These are phyloP conservation scores for Polypterus senegalus DNA, from an alignment of 2,113 vertebrate genomes.

Conservation along the genomic window DNA sequence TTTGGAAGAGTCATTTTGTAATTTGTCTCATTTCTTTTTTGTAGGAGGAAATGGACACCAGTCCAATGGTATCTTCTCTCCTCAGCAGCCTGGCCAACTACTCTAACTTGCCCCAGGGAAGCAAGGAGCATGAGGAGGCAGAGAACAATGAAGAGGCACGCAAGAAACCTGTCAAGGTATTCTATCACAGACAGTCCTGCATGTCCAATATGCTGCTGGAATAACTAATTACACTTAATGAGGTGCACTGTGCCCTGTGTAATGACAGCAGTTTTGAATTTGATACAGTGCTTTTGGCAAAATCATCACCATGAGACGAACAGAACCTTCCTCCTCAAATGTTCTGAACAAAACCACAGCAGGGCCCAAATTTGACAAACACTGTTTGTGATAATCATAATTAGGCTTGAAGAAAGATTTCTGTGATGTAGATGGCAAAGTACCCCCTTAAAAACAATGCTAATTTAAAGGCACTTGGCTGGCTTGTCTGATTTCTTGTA, in stretches of 20 bases:
- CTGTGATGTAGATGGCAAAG: no score
- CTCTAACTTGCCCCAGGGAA: slow-evolving; percentile 65
- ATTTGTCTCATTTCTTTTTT: background rate
- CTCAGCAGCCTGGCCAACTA: slow-evolving; percentile 67
- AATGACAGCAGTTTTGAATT: background rate
- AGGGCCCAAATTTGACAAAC: no score
- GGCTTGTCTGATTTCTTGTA: no score
- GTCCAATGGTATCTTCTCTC: slow-evolving; percentile 66
- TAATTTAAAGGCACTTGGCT: no score
- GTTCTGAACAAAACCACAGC: no score
- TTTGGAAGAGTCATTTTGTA: no score
- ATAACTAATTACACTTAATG: background rate
- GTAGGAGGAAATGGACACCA: slow-evolving; percentile 72
- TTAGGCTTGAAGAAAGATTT: no score
- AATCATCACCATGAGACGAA: no score
- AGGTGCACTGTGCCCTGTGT: background rate
- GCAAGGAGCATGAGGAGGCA: slow-evolving; percentile 59
- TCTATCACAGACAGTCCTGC: background rate
- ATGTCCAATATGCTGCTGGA: background rate
- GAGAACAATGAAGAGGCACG: slow-evolving; percentile 60
- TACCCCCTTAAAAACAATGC: no score
- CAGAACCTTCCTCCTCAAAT: no score
- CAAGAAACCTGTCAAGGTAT: slow-evolving; percentile 56
- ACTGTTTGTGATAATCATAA: no score
- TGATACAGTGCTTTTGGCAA: no score